A percentile compares a stretch with the other conserved stretches of the same genome.
phyloP scores from a whole-genome alignment of 2,888 invertebrate genomes.

The Nomada lathburiana region DNA sequence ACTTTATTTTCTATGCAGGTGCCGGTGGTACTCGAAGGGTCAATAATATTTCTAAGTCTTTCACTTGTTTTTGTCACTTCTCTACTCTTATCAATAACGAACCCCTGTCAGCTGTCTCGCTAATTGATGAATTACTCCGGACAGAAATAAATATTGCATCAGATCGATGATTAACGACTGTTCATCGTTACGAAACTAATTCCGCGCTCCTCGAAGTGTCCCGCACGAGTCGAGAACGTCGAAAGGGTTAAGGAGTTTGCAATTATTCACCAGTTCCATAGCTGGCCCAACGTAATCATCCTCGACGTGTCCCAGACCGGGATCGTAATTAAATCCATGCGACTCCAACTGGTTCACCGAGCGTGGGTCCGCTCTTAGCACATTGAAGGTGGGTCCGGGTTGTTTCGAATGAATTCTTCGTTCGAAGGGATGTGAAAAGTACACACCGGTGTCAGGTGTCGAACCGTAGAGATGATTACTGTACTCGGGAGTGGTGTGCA shows the following conservation, averaged over 20 bases:
- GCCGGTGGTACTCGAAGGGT: too few relatives aligned
- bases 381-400: conserved; percentile 29
- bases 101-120: too few relatives aligned
- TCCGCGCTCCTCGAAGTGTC: too few relatives aligned
- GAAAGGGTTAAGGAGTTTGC: not conserved
- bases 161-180: too few relatives aligned
- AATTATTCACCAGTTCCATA: conserved; percentile 78
- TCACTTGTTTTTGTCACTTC: too few relatives aligned
- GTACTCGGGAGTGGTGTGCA: conserved; percentile 36
- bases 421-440: conserved; percentile 26
- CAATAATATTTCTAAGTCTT: too few relatives aligned
- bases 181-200: too few relatives aligned
- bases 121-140: too few relatives aligned
- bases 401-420: conserved; percentile 10
- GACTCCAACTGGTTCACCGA: conserved; percentile 62
- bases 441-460: conserved; percentile 55
- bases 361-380: conserved; percentile 44
- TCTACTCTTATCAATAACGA: too few relatives aligned
- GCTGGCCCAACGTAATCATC: conserved; percentile 82
- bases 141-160: too few relatives aligned
- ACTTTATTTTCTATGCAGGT: too few relatives aligned
- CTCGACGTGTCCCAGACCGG: conserved; percentile 55
- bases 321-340: conserved; percentile 57
- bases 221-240: too few relatives aligned
- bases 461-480: conserved; percentile 60